phyloP scores from a whole-genome alignment of 2,797 vertebrate species.

The Coilia nasus region DNA sequence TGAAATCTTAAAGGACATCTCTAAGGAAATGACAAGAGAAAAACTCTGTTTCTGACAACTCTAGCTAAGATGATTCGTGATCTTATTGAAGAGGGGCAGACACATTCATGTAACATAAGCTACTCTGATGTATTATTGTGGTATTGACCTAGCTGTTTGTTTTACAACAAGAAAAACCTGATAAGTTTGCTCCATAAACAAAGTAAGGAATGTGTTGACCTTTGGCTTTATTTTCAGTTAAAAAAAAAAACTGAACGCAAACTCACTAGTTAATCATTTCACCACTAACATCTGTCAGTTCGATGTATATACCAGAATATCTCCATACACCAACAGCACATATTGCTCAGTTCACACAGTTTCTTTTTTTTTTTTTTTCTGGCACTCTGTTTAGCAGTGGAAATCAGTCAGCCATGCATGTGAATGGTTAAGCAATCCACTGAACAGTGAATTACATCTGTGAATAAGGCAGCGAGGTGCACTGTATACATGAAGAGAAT shows the following conservation, averaged over 20 bases:
- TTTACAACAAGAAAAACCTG: neutral
- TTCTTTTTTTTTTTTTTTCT: neutral
- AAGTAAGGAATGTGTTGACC: neutral
- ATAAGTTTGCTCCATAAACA: neutral
- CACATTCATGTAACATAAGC: neutral
- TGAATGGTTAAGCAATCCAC: neutral
- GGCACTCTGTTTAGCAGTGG: neutral
- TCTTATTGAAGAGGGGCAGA: neutral
- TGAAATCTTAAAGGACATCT: neutral
- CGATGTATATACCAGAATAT: neutral
- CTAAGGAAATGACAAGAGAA: neutral
- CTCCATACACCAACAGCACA: neutral
- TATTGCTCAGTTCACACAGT: too few species aligned
- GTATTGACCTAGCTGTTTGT: neutral
- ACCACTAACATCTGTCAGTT: neutral
- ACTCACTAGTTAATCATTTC: neutral
- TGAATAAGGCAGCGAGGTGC: neutral
- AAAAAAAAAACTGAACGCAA: neutral
- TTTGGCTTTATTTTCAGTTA: neutral
- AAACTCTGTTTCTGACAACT: neutral
- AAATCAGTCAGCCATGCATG: neutral
- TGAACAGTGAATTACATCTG: neutral
- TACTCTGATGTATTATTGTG: neutral
- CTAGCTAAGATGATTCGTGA: neutral
- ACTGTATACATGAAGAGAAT: neutral